Percentiles rank a stretch among this genome's conserved stretches.
Conservation (phyloP, 2,113 vertebrate genomes). For the Prolemur simus region DNA sequence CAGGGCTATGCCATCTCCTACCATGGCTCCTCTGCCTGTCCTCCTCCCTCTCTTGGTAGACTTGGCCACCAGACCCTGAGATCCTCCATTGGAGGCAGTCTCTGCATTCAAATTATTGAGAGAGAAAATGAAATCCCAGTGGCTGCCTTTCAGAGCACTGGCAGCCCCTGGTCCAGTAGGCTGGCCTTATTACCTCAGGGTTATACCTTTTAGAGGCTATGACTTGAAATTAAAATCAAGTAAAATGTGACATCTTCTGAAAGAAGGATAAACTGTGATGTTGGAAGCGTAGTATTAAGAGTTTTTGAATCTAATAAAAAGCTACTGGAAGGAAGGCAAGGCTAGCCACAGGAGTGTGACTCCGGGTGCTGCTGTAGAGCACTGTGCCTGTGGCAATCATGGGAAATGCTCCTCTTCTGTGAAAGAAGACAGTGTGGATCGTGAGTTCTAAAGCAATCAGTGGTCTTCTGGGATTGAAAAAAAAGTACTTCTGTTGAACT, state of each 20-base stretch:
- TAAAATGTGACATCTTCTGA: neutral
- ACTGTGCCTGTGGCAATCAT: neutral
- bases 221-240: neutral
- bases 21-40: neutral
- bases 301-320: accelerated
- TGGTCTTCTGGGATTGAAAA: neutral
- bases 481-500: neutral
- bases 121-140: neutral
- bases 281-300: accelerated
- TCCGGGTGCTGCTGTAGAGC: neutral
- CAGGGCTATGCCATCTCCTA: accelerated
- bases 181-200: neutral
- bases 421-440: neutral
- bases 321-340: accelerated
- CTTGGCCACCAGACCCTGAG: neutral
- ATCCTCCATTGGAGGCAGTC: neutral
- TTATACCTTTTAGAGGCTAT: neutral
- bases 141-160: neutral
- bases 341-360: accelerated
- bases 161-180: neutral
- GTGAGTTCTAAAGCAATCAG: neutral
- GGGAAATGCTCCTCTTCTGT: neutral
- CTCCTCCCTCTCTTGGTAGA: neutral
- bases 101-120: neutral
- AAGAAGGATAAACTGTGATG: accelerated